A percentile compares a stretch with the other conserved stretches of the same genome.
These are phyloP conservation scores for Morinoia aosen DNA, from an alignment of 2,888 invertebrate genomes.

Conservation along the genomic window DNA sequence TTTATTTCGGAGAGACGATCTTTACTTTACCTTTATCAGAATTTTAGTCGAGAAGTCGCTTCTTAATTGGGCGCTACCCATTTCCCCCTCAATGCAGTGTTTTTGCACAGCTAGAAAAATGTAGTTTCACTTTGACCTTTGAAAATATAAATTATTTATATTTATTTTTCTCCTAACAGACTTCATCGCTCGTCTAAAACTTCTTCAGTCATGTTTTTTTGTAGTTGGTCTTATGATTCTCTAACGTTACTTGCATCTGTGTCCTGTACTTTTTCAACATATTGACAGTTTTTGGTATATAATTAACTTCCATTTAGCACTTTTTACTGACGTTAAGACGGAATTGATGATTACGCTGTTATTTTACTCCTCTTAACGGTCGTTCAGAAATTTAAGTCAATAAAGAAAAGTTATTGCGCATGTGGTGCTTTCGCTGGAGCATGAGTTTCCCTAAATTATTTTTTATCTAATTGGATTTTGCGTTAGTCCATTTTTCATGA, in stretches of 20 bases:
- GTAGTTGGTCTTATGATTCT: not conserved
- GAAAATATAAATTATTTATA: not conserved
- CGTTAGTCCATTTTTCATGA: not conserved
- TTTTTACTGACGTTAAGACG: not conserved
- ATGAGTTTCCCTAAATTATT: not conserved
- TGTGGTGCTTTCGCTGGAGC: not conserved
- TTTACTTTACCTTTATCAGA: not conserved
- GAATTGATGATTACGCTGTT: not conserved
- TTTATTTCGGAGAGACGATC: not conserved
- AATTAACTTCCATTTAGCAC: no score
- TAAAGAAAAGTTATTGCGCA: not conserved
- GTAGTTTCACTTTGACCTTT: not conserved
- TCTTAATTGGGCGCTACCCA: not conserved
- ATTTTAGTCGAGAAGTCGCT: not conserved
- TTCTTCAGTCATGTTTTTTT: not conserved
- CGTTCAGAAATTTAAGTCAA: not conserved
- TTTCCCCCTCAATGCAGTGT: not conserved
- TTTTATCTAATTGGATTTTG: not conserved
- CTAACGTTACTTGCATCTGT: not conserved
- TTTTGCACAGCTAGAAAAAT: not conserved
- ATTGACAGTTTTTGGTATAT: no score
- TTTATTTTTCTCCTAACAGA: not conserved
- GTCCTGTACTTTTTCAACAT: not conserved
- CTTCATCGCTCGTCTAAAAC: not conserved
- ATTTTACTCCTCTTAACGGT: not conserved